Evolutionary conservation across 2,888 invertebrate genomes (phyloP).

Genomic region (Pseudococcus longispinus): DNA sequence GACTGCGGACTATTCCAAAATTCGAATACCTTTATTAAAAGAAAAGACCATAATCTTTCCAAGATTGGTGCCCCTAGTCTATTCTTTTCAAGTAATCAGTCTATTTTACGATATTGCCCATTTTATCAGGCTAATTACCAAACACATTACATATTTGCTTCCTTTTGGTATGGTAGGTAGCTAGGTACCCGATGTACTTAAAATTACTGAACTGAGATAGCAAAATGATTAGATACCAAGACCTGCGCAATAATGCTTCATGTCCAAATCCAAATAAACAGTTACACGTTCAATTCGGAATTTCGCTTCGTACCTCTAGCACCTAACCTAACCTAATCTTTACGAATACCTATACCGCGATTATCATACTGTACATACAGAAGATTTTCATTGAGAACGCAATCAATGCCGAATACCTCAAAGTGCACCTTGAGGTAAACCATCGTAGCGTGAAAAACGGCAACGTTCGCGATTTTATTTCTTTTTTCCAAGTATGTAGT

Average conservation of each 20-base stretch:
- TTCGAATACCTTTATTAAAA: too few relatives aligned
- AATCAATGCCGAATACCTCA: neutral
- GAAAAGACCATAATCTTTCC: too few relatives aligned
- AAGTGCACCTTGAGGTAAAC: constrained; percentile 35
- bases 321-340: neutral
- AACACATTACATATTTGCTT: neutral
- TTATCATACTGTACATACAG: neutral
- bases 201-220: neutral
- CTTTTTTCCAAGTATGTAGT: neutral
- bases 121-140: neutral
- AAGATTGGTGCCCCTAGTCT: too few relatives aligned
- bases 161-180: too few relatives aligned
- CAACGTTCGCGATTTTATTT: constrained; percentile 16
- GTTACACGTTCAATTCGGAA: neutral
- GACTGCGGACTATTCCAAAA: too few relatives aligned
- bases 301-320: neutral
- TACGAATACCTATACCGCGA: neutral
- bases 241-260: neutral
- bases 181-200: neutral
- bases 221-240: neutral
- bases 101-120: neutral
- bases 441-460: constrained; percentile 42
- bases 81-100: too few relatives aligned
- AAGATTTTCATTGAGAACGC: neutral
- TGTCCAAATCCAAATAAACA: neutral